Conservation (phyloP, 2,797 vertebrate species). For the Catamblyrhynchus diadema region DNA sequence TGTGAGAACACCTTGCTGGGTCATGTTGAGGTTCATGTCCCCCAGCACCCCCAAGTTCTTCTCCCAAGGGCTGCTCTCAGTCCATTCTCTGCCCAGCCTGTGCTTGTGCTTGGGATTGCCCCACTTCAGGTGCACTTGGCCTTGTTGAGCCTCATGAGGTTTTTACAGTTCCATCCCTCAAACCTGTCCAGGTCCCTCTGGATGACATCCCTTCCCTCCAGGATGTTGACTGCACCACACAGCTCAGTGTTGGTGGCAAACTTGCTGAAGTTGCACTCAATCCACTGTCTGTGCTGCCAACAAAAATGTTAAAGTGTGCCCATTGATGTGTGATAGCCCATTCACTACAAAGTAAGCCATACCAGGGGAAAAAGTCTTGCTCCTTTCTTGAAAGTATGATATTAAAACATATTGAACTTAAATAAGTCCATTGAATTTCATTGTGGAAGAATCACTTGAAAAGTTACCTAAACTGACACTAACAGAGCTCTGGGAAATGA, state of each 20-base stretch:
- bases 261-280: neutral
- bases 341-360: neutral
- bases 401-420: conserved; percentile 12
- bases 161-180: neutral
- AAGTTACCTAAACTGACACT: conserved; percentile 34
- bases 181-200: neutral
- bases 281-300: neutral
- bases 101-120: neutral
- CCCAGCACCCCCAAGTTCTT: neutral
- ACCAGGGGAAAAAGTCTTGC: neutral
- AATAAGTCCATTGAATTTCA: conserved; percentile 1
- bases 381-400: neutral
- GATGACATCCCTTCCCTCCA: neutral
- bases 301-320: neutral
- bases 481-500: conserved; percentile 1
- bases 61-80: neutral
- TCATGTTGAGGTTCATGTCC: neutral
- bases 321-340: neutral
- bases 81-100: neutral
- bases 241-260: neutral
- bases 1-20: neutral
- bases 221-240: accelerated
- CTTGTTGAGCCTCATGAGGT: neutral
- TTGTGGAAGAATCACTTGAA: neutral
- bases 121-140: accelerated